Evolutionary conservation across 2,797 vertebrate genomes (phyloP).

Genomic region (Notolabrus celidotus): DNA sequence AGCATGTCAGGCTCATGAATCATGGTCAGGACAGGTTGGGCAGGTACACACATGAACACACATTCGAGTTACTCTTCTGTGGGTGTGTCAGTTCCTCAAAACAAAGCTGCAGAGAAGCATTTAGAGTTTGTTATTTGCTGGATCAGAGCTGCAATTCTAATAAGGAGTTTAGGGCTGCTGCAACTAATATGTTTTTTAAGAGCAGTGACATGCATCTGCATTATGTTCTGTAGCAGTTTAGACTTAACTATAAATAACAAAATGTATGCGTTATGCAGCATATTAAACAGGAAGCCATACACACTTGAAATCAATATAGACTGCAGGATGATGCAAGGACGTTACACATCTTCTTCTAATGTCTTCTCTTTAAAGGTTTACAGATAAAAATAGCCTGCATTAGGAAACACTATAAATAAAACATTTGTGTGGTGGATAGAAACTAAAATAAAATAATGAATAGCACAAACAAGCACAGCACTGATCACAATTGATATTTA

Average conservation of each 20-base stretch:
- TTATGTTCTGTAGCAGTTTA: neutral
- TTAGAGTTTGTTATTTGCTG: neutral
- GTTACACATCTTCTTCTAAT: neutral
- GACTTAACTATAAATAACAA: neutral
- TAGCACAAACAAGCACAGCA: conserved; percentile 15
- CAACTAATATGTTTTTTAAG: conserved; percentile 1
- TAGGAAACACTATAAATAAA: neutral
- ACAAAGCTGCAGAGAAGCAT: conserved; percentile 38
- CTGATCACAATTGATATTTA: conserved; percentile 31
- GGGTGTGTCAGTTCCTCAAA: conserved; percentile 64
- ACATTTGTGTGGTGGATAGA: conserved; percentile 7
- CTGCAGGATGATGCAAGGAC: neutral
- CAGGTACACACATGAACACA: conserved; percentile 72
- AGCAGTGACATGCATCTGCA: neutral
- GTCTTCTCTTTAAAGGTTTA: neutral
- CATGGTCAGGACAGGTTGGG: conserved; percentile 61
- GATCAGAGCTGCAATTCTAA: conserved; percentile 5
- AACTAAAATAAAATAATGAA: conserved; percentile 30
- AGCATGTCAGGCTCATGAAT: conserved; percentile 54
- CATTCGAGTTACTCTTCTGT: conserved; percentile 34
- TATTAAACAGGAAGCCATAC: neutral
- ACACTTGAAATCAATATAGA: conserved; percentile 1
- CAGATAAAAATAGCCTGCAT: neutral
- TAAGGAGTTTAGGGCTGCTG: neutral
- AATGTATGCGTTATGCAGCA: neutral